Conservation (phyloP, 2,113 vertebrate genomes). For the Meleagris gallopavo region DNA sequence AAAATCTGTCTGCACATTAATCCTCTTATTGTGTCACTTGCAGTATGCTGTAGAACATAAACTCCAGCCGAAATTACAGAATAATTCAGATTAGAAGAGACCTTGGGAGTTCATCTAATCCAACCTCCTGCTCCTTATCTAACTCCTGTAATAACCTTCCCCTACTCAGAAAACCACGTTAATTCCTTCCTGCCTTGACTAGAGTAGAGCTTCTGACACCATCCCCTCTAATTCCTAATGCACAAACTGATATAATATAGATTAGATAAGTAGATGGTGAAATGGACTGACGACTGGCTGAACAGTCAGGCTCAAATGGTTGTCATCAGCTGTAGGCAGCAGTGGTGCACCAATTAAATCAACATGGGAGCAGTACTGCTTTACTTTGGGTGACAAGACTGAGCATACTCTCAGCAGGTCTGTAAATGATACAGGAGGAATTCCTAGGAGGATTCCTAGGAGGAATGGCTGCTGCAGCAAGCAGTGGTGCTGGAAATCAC, state of each 20-base stretch:
- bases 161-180: background rate
- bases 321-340: background rate
- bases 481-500: background rate
- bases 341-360: background rate
- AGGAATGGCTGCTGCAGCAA: background rate
- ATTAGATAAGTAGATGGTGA: background rate
- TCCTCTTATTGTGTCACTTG: background rate
- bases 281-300: background rate
- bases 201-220: background rate
- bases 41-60: background rate
- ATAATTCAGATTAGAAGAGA: background rate
- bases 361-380: background rate
- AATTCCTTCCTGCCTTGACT: background rate
- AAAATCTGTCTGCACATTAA: background rate
- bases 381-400: background rate
- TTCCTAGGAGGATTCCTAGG: no score
- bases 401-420: background rate
- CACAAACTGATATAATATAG: background rate
- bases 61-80: background rate
- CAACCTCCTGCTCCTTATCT: background rate
- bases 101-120: background rate
- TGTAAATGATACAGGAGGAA: background rate
- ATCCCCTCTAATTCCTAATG: background rate
- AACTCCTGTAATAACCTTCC: background rate
- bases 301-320: background rate